These are phyloP conservation scores for Lipophrys pholis DNA, from an alignment of 2,113 vertebrate species.

Conservation along the genomic window DNA sequence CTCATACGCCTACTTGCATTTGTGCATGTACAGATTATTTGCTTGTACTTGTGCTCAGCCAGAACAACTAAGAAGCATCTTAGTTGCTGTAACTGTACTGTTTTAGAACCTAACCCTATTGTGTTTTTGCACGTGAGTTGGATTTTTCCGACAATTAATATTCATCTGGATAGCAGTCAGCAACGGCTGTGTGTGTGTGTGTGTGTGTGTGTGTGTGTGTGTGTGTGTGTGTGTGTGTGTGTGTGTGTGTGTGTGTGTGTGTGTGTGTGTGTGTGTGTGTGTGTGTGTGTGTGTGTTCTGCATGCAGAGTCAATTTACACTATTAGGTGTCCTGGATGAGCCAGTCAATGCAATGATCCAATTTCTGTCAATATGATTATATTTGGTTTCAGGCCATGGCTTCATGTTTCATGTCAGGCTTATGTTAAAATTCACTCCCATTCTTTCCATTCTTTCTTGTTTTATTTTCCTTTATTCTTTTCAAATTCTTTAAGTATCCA, in stretches of 20 bases:
- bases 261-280: background rate
- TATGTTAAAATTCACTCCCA: background rate
- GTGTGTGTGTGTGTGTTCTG: slow-evolving; percentile 2
- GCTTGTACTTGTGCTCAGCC: slow-evolving; percentile 24
- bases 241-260: background rate
- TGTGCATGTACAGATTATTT: background rate
- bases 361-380: slow-evolving; percentile 41
- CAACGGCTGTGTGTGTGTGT: slow-evolving; percentile 9
- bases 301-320: slow-evolving; percentile 40
- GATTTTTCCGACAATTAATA: slow-evolving; percentile 68
- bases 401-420: slow-evolving; percentile 3
- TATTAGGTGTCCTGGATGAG: slow-evolving; percentile 46
- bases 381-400: slow-evolving; percentile 28
- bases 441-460: background rate
- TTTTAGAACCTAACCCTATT: slow-evolving; percentile 46
- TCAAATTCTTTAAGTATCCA: no score
- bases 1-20: background rate
- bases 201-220: background rate
- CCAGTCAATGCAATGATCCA: slow-evolving; percentile 7
- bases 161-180: slow-evolving; percentile 47
- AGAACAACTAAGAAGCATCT: slow-evolving; percentile 21
- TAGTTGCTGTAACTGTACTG: slow-evolving; percentile 41
- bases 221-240: background rate
- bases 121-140: slow-evolving; percentile 43
- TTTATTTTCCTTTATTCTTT: background rate